These are phyloP conservation scores for Halichondria panicea DNA, from an alignment of 37 sponge, comb jelly and placozoan species.

Conservation along the genomic window DNA sequence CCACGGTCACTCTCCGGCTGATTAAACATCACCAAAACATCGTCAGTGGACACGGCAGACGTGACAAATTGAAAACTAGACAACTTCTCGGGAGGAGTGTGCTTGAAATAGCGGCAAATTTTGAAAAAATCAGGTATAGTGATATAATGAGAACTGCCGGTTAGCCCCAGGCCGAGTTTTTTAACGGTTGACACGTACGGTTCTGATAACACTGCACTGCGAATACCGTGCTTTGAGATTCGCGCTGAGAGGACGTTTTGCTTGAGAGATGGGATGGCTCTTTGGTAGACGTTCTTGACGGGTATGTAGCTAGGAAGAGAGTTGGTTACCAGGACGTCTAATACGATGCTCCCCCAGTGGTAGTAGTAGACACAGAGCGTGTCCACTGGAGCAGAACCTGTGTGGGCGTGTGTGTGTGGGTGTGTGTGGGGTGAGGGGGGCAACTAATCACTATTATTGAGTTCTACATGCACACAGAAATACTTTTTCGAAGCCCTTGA, in stretches of 20 bases:
- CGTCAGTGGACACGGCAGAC: conserved; percentile 14
- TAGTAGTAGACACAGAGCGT: conserved; percentile 36
- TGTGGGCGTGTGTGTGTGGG: not conserved
- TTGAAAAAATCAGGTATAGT: conserved; percentile 50
- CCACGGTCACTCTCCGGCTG: not conserved
- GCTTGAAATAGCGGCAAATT: conserved; percentile 42
- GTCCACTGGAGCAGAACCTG: conserved; percentile 33
- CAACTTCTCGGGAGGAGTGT: conserved; percentile 12
- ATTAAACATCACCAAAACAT: conserved; percentile 27
- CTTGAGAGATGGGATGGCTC: conserved; percentile 51
- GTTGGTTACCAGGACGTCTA: conserved; percentile 34
- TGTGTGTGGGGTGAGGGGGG: no score
- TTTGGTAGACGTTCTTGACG: conserved; percentile 42
- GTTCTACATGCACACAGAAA: no score
- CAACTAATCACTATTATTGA: no score
- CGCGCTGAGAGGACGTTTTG: conserved; percentile 56
- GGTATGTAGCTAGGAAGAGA: conserved; percentile 30
- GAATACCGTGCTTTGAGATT: conserved; percentile 45
- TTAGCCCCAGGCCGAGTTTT: conserved; percentile 37
- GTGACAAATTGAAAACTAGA: conserved; percentile 20
- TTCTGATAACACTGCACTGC: conserved; percentile 38
- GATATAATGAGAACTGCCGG: conserved; percentile 49
- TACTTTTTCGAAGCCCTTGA: no score
- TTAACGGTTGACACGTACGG: conserved; percentile 40
- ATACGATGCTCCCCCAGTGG: conserved; percentile 14